A percentile compares a stretch with the other conserved stretches of the same genome.
Evolutionary conservation across 2,888 invertebrate species (phyloP).

Genomic region (Epicampocera succincta): DNA sequence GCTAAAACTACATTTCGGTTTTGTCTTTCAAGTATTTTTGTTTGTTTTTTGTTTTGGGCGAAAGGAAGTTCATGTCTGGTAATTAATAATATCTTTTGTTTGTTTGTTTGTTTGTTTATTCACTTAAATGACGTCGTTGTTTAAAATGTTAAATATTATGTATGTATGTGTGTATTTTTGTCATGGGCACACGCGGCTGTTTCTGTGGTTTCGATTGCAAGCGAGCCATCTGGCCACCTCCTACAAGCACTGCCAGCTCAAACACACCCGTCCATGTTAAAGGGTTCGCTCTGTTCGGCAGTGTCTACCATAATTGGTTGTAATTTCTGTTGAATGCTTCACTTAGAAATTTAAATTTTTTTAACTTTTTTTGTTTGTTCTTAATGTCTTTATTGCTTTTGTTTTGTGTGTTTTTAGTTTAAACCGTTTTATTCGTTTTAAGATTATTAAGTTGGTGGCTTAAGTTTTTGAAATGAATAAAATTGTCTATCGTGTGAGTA

Average conservation of each 20-base stretch:
- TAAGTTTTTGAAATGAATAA: constrained; percentile 45
- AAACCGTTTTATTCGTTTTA: constrained; percentile 28
- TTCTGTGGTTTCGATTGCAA: background rate
- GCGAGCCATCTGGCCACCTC: constrained; percentile 48
- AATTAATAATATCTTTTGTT: constrained; percentile 39
- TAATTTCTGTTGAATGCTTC: constrained; percentile 31
- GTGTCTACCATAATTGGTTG: constrained; percentile 75
- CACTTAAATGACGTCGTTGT: constrained; percentile 68
- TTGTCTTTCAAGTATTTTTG: constrained; percentile 14
- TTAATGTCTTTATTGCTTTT: constrained; percentile 58
- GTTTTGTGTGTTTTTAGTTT: constrained; percentile 31
- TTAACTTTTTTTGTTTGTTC: constrained; percentile 42
- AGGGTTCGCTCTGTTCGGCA: constrained; percentile 73
- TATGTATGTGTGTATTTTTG: too few species aligned
- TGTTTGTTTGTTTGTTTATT: constrained; percentile 53
- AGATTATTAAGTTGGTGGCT: constrained; percentile 63
- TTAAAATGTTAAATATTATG: constrained; percentile 45
- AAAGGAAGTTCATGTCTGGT: constrained; percentile 20
- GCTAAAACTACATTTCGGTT: constrained; percentile 59
- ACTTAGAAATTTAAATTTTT: constrained; percentile 31
- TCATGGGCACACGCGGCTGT: constrained; percentile 30
- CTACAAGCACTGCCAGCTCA: constrained; percentile 27
- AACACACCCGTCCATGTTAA: background rate
- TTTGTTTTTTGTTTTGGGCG: constrained; percentile 21
- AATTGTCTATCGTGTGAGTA: constrained; percentile 65